Evolutionary conservation across 2,888 invertebrate genomes (phyloP), one percentile per base, ranked within the genome.

Genomic region (Tribolium freemani): DNA sequence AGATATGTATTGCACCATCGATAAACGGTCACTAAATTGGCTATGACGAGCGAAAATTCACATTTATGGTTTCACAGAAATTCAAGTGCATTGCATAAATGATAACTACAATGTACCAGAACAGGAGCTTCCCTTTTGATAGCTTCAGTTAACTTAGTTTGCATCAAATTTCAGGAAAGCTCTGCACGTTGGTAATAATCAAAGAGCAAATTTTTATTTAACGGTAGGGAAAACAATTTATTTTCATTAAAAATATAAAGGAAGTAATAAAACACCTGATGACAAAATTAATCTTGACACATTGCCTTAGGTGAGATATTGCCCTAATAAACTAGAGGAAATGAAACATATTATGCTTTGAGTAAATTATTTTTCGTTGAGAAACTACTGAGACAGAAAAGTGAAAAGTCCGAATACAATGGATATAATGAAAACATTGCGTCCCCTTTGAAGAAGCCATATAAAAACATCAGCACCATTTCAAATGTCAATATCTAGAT

Each of bases 401-500:
- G n/a, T n/a, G n/a, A n/a, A 61, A 5, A 48, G 9, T 44, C 11
- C 61, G 21, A 50, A 38, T 38, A 38, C 20, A 44, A 26, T 20
- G 44, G 16, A 16, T 13, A 31, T 69, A 58, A 69, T 53, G 53
- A 69, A 53, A 69, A 50, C 60, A 60, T 69, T 69, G 45, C 11
- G 56, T 57, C 11, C 31, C 20, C 30, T 11, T 44, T 44, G 30
- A 21, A 5, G 60, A 69, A 53, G 60, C 45, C 60, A 38, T 69
- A 69, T 50, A 69, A 69, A 60, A 69, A 68, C 68, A 50, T 67
- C 56, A 56, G 63, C 31, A 50, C 26, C 54, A 67, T 68, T 68
- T 45, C 61, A 70, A 63, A 70, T 63, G 63, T 63, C 71, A 71
- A 73, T 73, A 74, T 60, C 73, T 51, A 31, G 68, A 57, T 53